A percentile compares a stretch with the other conserved stretches of the same genome.
Evolutionary conservation across 2,797 vertebrate genomes (phyloP).

Genomic region (Pampus argenteus): DNA sequence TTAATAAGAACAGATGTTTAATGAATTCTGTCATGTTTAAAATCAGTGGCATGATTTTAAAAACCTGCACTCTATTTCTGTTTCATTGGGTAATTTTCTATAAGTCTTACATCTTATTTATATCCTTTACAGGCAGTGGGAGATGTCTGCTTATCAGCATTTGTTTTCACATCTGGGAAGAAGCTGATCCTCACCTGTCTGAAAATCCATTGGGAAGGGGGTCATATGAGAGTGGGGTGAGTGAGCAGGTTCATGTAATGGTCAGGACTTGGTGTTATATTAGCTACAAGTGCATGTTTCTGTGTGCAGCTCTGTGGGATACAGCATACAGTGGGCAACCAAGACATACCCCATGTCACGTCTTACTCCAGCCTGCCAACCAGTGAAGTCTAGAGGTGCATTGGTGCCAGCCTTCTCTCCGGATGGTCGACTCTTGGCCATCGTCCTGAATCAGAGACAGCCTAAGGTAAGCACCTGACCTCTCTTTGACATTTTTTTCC

Average conservation of each 20-base stretch:
- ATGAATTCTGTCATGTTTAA: slow-evolving; percentile 8
- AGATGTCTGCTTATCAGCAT: slow-evolving; percentile 89
- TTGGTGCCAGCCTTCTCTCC: slow-evolving; percentile 89
- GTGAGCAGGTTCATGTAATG: slow-evolving; percentile 21
- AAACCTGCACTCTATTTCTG: neutral
- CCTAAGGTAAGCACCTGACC: slow-evolving; percentile 84
- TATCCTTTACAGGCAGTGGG: slow-evolving; percentile 84
- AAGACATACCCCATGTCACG: slow-evolving; percentile 82
- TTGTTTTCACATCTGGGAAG: slow-evolving; percentile 88
- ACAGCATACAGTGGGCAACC: slow-evolving; percentile 87
- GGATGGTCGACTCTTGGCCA: slow-evolving; percentile 89
- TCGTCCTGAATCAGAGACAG: slow-evolving; percentile 92
- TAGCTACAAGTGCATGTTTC: slow-evolving; percentile 4
- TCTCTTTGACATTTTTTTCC: neutral
- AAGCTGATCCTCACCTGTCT: slow-evolving; percentile 88
- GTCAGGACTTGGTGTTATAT: neutral
- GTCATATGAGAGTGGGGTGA: slow-evolving; percentile 72
- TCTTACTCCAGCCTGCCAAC: slow-evolving; percentile 85
- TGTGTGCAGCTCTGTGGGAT: slow-evolving; percentile 83
- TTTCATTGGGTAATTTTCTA: slow-evolving; percentile 1
- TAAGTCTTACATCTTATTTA: neutral
- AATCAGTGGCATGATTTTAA: neutral
- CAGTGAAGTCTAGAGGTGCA: slow-evolving; percentile 93
- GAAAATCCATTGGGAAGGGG: slow-evolving; percentile 89
- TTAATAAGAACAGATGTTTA: slow-evolving; percentile 24